Conservation (phyloP, 2,888 invertebrate genomes). For the Geotrupes spiniger region DNA sequence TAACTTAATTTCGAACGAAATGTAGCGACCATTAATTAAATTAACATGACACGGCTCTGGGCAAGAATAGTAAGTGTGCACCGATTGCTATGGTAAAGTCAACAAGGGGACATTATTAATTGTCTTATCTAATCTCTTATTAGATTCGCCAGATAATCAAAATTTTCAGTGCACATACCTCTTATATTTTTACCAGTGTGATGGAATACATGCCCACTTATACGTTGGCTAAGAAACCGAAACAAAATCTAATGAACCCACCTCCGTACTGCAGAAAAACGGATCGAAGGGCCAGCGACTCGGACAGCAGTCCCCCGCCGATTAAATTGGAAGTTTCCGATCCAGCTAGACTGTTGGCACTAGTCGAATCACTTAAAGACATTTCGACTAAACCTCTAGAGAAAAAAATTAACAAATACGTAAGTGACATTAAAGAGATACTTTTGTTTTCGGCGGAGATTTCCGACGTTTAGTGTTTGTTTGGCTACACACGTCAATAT, state of each 20-base stretch:
- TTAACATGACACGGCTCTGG: too few relatives aligned
- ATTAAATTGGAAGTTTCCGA: slow-evolving; percentile 53
- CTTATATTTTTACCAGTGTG: slow-evolving; percentile 10
- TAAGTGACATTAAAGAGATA: slow-evolving; percentile 48
- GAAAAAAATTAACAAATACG: slow-evolving; percentile 60
- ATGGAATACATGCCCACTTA: slow-evolving; percentile 33
- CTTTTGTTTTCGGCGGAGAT: too few relatives aligned
- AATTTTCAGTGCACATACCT: slow-evolving; percentile 24
- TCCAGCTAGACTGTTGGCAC: slow-evolving; percentile 57
- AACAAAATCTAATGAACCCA: slow-evolving; percentile 35
- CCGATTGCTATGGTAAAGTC: slow-evolving; percentile 16
- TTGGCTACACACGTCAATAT: too few relatives aligned
- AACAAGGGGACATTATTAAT: slow-evolving; percentile 12
- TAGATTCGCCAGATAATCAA: slow-evolving; percentile 27
- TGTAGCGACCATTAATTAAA: too few relatives aligned
- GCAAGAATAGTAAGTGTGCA: too few relatives aligned
- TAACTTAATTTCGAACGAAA: too few relatives aligned
- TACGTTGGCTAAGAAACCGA: slow-evolving; percentile 31
- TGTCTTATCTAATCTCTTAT: slow-evolving; percentile 28
- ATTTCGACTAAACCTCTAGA: slow-evolving; percentile 54
- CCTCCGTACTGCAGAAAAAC: slow-evolving; percentile 35
- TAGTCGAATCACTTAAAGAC: slow-evolving; percentile 55
- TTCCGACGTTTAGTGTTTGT: too few relatives aligned
- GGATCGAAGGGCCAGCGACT: slow-evolving; percentile 11
- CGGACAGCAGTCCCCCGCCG: slow-evolving; percentile 13